These are phyloP conservation scores for Arctia plantaginis DNA, from an alignment of 2,888 invertebrate genomes.

Conservation along the genomic window DNA sequence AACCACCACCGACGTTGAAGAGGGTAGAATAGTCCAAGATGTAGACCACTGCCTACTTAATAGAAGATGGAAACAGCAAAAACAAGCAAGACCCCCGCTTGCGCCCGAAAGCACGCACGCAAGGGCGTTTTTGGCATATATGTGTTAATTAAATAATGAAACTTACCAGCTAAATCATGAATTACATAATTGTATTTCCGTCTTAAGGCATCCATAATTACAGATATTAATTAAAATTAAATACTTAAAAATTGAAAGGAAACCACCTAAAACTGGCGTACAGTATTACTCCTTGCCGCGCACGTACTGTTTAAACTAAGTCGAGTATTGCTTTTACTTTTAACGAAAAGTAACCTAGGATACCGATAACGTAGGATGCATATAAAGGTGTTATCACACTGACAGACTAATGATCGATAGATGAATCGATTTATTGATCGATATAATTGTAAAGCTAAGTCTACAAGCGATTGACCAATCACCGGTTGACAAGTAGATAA, in stretches of 20 bases:
- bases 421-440: too few relatives aligned
- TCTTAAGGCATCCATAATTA: conserved; percentile 35
- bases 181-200: conserved; percentile 53
- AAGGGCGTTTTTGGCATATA: too few relatives aligned
- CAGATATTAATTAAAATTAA: conserved; percentile 37
- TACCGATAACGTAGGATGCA: neutral
- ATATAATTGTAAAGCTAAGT: too few relatives aligned
- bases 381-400: neutral
- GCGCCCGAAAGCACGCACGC: too few relatives aligned
- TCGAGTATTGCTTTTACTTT: neutral
- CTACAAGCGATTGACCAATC: too few relatives aligned
- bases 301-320: neutral
- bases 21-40: too few relatives aligned
- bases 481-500: too few relatives aligned
- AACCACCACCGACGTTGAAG: too few relatives aligned
- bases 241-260: neutral
- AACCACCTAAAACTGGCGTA: neutral
- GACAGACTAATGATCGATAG: neutral
- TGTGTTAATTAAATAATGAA: neutral
- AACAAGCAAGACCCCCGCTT: too few relatives aligned
- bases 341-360: neutral
- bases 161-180: conserved; percentile 62
- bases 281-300: neutral
- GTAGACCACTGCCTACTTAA: too few relatives aligned
- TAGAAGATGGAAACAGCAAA: too few relatives aligned